phyloP scores from a whole-genome alignment of 2,888 invertebrate species.

The Heliconius sara region DNA sequence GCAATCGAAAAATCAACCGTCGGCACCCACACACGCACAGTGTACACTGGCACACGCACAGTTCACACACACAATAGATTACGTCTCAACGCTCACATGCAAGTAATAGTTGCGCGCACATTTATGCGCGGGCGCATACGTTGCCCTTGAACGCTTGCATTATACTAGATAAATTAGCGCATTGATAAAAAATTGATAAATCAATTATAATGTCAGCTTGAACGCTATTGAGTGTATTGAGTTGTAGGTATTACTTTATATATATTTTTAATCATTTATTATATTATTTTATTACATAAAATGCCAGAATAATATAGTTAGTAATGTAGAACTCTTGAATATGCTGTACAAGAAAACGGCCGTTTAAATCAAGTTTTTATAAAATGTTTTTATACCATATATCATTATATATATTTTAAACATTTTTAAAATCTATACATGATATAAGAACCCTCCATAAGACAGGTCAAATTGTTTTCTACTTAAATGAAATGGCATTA shows the following conservation, averaged over 20 bases:
- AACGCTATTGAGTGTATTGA: slow-evolving; percentile 6
- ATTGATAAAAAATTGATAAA: slow-evolving; percentile 80
- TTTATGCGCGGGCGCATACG: slow-evolving; percentile 72
- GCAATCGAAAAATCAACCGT: slow-evolving; percentile 77
- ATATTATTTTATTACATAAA: not conserved
- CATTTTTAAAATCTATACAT: not conserved
- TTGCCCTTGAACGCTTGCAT: slow-evolving; percentile 81
- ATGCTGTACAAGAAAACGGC: not conserved
- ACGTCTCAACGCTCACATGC: slow-evolving; percentile 55
- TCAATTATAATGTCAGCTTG: slow-evolving; percentile 49
- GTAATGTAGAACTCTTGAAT: not conserved
- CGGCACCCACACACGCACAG: slow-evolving; percentile 68
- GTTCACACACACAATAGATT: slow-evolving; percentile 64
- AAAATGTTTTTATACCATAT: not conserved
- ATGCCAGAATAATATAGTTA: not conserved
- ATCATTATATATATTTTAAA: not conserved
- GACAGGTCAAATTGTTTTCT: not conserved
- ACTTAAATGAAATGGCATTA: too few species aligned
- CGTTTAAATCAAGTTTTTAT: not conserved
- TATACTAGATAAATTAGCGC: slow-evolving; percentile 79
- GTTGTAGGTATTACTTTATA: not conserved
- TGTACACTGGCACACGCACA: slow-evolving; percentile 66
- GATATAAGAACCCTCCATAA: too few species aligned
- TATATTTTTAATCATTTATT: not conserved
- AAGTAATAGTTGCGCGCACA: slow-evolving; percentile 59